phyloP scores from a whole-genome alignment of 2,113 vertebrate genomes.

The Crotalus tigris region DNA sequence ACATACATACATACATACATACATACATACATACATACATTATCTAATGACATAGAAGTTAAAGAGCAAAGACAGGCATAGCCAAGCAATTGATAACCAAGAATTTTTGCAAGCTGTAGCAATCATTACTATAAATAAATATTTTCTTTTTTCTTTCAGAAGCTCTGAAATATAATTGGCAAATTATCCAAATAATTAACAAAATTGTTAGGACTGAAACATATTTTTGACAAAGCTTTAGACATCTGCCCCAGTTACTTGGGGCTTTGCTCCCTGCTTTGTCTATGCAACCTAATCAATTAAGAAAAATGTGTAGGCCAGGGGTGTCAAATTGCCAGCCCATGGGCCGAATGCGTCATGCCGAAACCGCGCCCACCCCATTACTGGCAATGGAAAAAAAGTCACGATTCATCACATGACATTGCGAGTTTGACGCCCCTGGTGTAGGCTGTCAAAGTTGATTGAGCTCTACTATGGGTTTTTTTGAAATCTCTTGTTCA shows the following conservation, averaged over 20 bases:
- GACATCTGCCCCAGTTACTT: neutral
- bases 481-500: neutral
- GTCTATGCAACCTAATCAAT: neutral
- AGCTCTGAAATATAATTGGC: neutral
- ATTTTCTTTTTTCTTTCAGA: slow-evolving; percentile 4
- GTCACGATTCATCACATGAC: no score
- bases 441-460: neutral
- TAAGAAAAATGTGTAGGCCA: neutral
- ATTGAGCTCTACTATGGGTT: neutral
- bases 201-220: neutral
- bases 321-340: no score
- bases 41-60: slow-evolving; percentile 9
- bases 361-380: no score
- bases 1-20: no score
- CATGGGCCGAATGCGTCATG: no score
- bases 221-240: neutral
- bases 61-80: slow-evolving; percentile 10
- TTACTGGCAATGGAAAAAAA: no score
- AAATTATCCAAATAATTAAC: neutral
- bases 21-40: no score
- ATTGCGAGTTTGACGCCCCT: no score
- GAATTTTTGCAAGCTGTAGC: neutral
- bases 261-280: neutral
- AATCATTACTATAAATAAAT: slow-evolving; percentile 3
- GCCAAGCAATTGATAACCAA: neutral